A percentile compares a stretch with the other conserved stretches of the same genome.
These are phyloP conservation scores for Peromyscus nudipes DNA, from an alignment of 2,797 vertebrate species.

Conservation along the genomic window DNA sequence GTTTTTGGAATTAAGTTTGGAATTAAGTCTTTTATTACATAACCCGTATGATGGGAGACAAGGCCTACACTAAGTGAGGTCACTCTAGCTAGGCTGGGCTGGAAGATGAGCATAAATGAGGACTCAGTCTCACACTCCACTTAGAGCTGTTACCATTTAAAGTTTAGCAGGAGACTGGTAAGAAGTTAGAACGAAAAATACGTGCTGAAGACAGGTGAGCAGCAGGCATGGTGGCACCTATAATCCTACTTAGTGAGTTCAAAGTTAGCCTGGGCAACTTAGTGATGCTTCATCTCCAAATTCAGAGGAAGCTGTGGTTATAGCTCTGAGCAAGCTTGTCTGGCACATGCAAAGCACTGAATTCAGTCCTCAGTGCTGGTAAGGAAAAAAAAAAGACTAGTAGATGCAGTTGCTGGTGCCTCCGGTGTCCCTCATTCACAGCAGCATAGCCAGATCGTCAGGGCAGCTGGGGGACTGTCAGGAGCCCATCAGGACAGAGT, in stretches of 20 bases:
- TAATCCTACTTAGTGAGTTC: background rate
- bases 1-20: slow-evolving; percentile 42
- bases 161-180: background rate
- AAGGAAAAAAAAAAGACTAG: background rate
- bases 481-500: background rate
- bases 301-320: background rate
- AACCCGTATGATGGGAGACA: background rate
- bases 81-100: background rate
- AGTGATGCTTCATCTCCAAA: background rate
- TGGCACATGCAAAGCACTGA: background rate
- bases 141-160: background rate
- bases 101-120: background rate
- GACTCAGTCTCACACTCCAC: background rate
- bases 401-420: background rate
- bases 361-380: background rate
- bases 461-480: background rate
- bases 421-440: background rate
- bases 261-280: background rate
- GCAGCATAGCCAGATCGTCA: background rate
- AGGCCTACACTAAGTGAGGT: background rate
- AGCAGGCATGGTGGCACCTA: background rate
- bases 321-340: background rate
- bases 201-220: background rate
- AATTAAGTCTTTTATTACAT: background rate
- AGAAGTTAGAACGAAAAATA: background rate